phyloP scores from a whole-genome alignment of 2,888 invertebrate species.

The Drosophila subsilvestris region DNA sequence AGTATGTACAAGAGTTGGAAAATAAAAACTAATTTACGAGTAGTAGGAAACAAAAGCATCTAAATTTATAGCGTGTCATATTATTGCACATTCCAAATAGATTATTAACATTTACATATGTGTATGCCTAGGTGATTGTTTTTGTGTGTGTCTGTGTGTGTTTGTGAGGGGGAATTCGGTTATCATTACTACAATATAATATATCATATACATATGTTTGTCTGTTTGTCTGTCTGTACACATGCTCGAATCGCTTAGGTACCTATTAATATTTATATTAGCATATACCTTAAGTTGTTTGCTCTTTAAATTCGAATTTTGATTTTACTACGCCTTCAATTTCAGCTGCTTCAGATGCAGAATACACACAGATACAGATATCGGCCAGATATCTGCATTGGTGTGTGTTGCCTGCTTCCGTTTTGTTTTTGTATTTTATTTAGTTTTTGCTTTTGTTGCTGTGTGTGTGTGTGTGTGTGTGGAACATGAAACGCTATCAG shows the following conservation, averaged over 20 bases:
- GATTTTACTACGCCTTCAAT: constrained; percentile 77
- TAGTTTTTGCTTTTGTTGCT: constrained; percentile 22
- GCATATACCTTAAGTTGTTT: constrained; percentile 59
- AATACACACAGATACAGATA: constrained; percentile 18
- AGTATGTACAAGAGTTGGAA: constrained; percentile 60
- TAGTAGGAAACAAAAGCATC: constrained; percentile 74
- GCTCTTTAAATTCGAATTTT: constrained; percentile 81
- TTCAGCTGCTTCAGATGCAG: constrained; percentile 49
- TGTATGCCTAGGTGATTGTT: constrained; percentile 23
- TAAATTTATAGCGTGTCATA: constrained; percentile 74
- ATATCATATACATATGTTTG: constrained; percentile 41
- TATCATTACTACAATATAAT: constrained; percentile 29
- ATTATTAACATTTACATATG: constrained; percentile 40
- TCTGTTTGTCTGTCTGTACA: constrained; percentile 33
- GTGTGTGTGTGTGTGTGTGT: no score
- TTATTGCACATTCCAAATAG: constrained; percentile 71
- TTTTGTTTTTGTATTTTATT: constrained; percentile 17
- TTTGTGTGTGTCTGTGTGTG: constrained; percentile 30
- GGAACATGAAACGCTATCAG: constrained; percentile 83
- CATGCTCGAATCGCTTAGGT: constrained; percentile 37
- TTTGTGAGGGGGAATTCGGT: constrained; percentile 20
- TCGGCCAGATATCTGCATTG: constrained; percentile 8
- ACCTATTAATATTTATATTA: constrained; percentile 41
- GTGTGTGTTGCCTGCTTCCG: constrained; percentile 11
- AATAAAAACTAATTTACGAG: constrained; percentile 57